Evolutionary conservation across 2,797 vertebrate genomes (phyloP).

Genomic region (Craterocephalus amniculus): DNA sequence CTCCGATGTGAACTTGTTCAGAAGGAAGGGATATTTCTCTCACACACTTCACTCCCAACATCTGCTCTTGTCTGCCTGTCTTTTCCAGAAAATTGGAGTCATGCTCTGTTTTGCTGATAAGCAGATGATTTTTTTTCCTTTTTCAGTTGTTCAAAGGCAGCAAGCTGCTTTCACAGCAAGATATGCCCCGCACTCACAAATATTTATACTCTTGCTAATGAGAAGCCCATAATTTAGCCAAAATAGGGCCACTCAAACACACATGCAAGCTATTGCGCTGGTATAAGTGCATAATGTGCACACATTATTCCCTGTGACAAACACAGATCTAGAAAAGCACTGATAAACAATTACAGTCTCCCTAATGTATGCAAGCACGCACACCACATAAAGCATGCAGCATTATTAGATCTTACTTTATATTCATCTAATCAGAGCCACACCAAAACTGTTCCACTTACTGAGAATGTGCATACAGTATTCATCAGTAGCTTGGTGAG

Average conservation of each 20-base stretch:
- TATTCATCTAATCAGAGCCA: slow-evolving; percentile 31
- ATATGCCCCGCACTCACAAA: slow-evolving; percentile 59
- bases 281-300: slow-evolving; percentile 12
- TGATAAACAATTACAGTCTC: neutral
- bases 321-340: slow-evolving; percentile 16
- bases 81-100: slow-evolving; percentile 44
- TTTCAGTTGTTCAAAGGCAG: slow-evolving; percentile 68
- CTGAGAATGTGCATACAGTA: slow-evolving; percentile 31
- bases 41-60: slow-evolving; percentile 48
- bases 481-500: slow-evolving; percentile 22
- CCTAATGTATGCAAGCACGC: slow-evolving; percentile 2
- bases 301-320: slow-evolving; percentile 19
- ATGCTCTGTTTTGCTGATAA: slow-evolving; percentile 62
- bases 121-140: slow-evolving; percentile 59
- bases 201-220: slow-evolving; percentile 70
- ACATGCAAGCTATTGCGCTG: slow-evolving; percentile 6
- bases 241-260: slow-evolving; percentile 40
- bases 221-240: slow-evolving; percentile 62
- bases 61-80: slow-evolving; percentile 64
- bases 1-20: slow-evolving; percentile 63
- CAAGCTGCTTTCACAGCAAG: slow-evolving; percentile 67
- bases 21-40: slow-evolving; percentile 31
- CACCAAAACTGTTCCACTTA: slow-evolving; percentile 31
- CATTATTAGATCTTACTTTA: slow-evolving; percentile 17
- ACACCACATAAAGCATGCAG: neutral